Evolutionary conservation across 2,113 vertebrate species (phyloP), one percentile per base, ranked within the genome.

Genomic region (Macrotus californicus): DNA sequence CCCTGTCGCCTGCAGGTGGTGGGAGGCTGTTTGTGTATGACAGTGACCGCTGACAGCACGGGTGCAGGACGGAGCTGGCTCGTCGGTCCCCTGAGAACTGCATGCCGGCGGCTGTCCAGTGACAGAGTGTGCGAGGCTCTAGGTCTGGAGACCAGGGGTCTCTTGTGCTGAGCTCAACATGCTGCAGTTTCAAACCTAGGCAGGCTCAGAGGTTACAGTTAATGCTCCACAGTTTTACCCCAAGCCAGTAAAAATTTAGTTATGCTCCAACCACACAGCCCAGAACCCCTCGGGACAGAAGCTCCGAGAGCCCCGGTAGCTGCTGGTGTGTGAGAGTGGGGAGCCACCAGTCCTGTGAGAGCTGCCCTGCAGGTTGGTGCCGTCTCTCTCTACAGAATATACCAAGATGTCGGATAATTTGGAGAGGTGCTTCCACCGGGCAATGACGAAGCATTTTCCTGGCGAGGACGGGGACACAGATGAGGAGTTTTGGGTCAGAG

Each of bases 391-490:
- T 59, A 34, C 97, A 99, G 99, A 99, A 48, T 99, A 99, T 96
- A 99, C 99, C 13, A 98, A 99, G 98, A 99, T 99, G 99, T 99
- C 99, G 0, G 99, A 99, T 96, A 99, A 99, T 89, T 98, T 99
- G 66, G 99, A 99, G 82, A 98, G 99, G 39, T 99, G 99, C 97
- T 99, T 99, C 95, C 99, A 98, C 98, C 99, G 99, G 80, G 99
- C 99, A 1, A 98, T 99, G 97, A 97, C 98, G 64, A 99, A 99
- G 97, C 99, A 99, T 97, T 99, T 99, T 90, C 99, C 99, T 54
- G 99, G 99, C 1, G 99, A 99, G 97, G 99, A 99, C 9, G 99
- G 98, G 5, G 99, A 99, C 97, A 99, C 99, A 0, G 99, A 99
- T n/a, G 99, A 99, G 72, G 99, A 99, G 85, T 99, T 99, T 94